These are phyloP conservation scores for Thunnus albacares DNA, from an alignment of 2,797 vertebrate genomes.

Conservation along the genomic window DNA sequence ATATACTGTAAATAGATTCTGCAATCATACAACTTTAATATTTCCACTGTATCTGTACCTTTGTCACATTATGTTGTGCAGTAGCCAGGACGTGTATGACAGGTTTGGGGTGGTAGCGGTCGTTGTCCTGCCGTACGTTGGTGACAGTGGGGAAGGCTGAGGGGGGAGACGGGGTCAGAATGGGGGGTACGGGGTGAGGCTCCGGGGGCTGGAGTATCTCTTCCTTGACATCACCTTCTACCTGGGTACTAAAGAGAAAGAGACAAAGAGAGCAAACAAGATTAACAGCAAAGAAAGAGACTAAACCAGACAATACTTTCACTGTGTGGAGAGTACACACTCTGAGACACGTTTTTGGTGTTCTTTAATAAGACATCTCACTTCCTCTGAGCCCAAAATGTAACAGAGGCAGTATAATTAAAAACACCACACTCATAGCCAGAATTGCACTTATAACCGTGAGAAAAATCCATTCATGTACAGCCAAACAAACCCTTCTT, in stretches of 20 bases:
- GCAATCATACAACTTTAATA: not conserved
- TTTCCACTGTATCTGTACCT: slow-evolving; percentile 50
- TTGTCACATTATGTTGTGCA: slow-evolving; percentile 71
- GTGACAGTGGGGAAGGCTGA: slow-evolving; percentile 97
- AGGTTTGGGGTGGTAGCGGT: slow-evolving; percentile 98
- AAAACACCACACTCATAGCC: not conserved
- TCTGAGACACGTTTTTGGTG: not conserved
- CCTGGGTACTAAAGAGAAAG: slow-evolving; percentile 87
- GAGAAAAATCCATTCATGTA: not conserved
- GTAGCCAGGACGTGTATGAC: slow-evolving; percentile 92
- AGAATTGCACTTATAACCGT: not conserved
- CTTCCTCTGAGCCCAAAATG: slow-evolving; percentile 15
- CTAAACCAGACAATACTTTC: not conserved
- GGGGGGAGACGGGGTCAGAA: slow-evolving; percentile 96
- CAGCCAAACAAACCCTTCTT: not conserved
- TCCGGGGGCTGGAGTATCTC: slow-evolving; percentile 98
- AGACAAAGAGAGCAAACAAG: not conserved
- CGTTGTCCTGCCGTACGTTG: slow-evolving; percentile 96
- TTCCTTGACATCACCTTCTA: slow-evolving; percentile 95
- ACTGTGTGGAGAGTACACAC: not conserved
- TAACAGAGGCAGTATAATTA: not conserved
- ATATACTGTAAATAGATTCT: not conserved
- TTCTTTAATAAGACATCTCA: slow-evolving; percentile 20
- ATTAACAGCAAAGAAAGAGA: not conserved
- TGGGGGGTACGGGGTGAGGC: slow-evolving; percentile 96